Evolutionary conservation across 2,888 invertebrate species (phyloP).

Genomic region (Hypolimnas misippus): DNA sequence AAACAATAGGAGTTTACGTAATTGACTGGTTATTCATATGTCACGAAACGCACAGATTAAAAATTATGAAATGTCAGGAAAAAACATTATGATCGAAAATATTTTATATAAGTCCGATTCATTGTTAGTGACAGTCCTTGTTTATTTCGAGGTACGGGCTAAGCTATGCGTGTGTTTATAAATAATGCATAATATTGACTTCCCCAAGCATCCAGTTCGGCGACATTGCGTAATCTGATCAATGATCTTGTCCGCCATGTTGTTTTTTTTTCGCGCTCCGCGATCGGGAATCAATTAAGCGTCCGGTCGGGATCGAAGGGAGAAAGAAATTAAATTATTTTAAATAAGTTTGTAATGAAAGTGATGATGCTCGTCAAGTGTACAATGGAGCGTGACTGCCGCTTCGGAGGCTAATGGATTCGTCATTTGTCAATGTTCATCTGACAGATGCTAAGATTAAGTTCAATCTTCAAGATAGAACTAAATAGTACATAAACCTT

Average conservation of each 20-base stretch:
- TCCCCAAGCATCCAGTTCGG: slow-evolving; percentile 74
- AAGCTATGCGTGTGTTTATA: slow-evolving; percentile 60
- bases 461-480: slow-evolving; percentile 21
- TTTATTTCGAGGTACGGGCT: slow-evolving; percentile 41
- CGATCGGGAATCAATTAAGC: slow-evolving; percentile 73
- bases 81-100: slow-evolving; percentile 19
- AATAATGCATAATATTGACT: slow-evolving; percentile 73
- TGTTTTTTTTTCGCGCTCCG: slow-evolving; percentile 55
- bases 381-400: slow-evolving; percentile 55
- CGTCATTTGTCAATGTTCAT: slow-evolving; percentile 57
- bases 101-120: slow-evolving; percentile 12
- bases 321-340: slow-evolving; percentile 56
- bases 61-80: slow-evolving; percentile 10
- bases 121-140: slow-evolving; percentile 30
- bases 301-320: slow-evolving; percentile 63
- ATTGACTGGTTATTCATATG: slow-evolving; percentile 13
- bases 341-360: slow-evolving; percentile 58
- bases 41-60: slow-evolving; percentile 5
- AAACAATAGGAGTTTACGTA: slow-evolving; percentile 59
- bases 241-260: slow-evolving; percentile 72
- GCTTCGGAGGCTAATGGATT: slow-evolving; percentile 56
- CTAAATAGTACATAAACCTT: slow-evolving; percentile 2
- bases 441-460: slow-evolving; percentile 41
- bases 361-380: slow-evolving; percentile 52
- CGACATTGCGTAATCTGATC: slow-evolving; percentile 80